Base-by-base conservation (phyloP, 2,113 vertebrate species). In the Paracanthobrama guichenoti region DNA sequence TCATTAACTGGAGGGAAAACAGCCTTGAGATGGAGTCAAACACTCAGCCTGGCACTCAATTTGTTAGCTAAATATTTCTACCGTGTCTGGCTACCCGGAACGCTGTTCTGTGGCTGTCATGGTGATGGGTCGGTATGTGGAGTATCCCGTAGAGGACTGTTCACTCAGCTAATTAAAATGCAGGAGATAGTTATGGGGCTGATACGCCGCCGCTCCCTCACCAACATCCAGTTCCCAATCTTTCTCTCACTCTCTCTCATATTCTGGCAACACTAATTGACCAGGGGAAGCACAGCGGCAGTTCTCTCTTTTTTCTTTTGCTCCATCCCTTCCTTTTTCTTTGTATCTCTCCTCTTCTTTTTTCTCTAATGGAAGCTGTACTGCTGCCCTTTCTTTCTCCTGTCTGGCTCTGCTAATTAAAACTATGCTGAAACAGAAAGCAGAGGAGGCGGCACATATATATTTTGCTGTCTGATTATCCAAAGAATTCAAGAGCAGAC, bases 111-210 rank as follows among this genome's bases (percentile, higher is more conserved):
- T 77, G 79, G 73, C 79, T 87, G 83, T 85, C 86, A 87, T 77
- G 64, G 83, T 87, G 86, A 87, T 85, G 55, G 46, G 73, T 78
- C 66, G 83, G 73, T 78, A 87, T 82, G 86, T 92, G 92, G 95
- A 94, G 91, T 79, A 93, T 91, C 88, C 91, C 86, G 88, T 94
- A 94, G 93, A 94, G 87, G 16, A 59, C 74, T 90, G 92, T 94
- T 95, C 66, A 44, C 86, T 75, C 22, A 90, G 93, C 95, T 96
- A 95, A 96, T 96, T 96, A 96, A 96, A 95, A 96, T 96, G 94
- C 94, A 94, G 93, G 92, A 91, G 93, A 92, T 91, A 91, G 91
- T 90, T 93, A 85, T 79, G 64, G 74, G 66, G 79, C 83, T 64
- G 55, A 85, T 79, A 77, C 67, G 35, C 79, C 86, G 89, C 82